Percentiles rank a stretch among this genome's conserved stretches.
These are phyloP conservation scores for Ceuthmochares aereus DNA, from an alignment of 2,113 vertebrate species.

Conservation along the genomic window DNA sequence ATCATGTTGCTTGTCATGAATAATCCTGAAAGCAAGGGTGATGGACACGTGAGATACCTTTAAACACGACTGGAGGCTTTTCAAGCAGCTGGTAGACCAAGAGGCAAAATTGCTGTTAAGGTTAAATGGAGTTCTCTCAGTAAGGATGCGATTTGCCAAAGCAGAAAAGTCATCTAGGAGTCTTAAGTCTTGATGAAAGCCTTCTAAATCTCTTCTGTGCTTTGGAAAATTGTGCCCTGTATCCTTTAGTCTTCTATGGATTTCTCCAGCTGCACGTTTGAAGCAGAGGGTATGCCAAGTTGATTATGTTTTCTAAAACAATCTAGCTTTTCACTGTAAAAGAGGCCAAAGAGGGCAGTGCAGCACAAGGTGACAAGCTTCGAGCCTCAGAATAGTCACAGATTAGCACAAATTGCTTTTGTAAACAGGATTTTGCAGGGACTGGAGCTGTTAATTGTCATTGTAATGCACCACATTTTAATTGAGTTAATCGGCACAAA, in stretches of 20 bases:
- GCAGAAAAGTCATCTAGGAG: background rate
- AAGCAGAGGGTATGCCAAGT: background rate
- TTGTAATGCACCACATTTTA: slow-evolving; percentile 43
- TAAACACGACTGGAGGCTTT: background rate
- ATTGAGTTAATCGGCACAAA: slow-evolving; percentile 30
- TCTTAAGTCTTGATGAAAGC: background rate
- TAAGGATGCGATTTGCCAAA: background rate
- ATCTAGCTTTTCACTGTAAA: background rate
- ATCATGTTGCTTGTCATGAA: background rate
- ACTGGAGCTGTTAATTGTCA: background rate
- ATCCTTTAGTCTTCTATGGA: background rate
- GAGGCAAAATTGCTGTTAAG: background rate
- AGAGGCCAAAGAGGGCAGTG: slow-evolving; percentile 65
- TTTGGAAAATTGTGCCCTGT: slow-evolving; percentile 3
- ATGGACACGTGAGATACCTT: background rate
- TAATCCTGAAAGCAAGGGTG: slow-evolving; percentile 3
- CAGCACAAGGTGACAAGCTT: slow-evolving; percentile 26
- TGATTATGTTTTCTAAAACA: slow-evolving; percentile 3
- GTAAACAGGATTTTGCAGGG: slow-evolving; percentile 46
- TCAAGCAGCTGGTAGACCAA: background rate
- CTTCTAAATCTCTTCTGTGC: background rate
- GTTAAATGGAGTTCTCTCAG: background rate
- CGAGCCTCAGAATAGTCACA: background rate
- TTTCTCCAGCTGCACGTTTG: background rate
- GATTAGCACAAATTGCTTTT: background rate